These are phyloP conservation scores for Distichodus sexfasciatus DNA, from an alignment of 2,797 vertebrate genomes.

Conservation along the genomic window DNA sequence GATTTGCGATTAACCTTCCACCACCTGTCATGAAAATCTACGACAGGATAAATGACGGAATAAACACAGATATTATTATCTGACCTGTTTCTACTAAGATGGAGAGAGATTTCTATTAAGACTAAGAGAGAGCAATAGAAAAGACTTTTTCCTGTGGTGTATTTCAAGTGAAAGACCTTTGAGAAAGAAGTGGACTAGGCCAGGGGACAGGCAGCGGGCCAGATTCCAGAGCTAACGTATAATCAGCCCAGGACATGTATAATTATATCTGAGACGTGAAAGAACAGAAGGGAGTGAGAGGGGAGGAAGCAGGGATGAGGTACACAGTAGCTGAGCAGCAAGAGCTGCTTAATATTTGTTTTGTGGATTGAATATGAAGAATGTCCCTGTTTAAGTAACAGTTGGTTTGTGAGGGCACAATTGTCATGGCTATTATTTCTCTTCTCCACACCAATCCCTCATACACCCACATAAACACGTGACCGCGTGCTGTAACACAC, in stretches of 20 bases:
- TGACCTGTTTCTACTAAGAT: no score
- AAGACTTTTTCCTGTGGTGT: slow-evolving; percentile 67
- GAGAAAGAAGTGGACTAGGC: slow-evolving; percentile 72
- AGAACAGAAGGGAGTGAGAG: slow-evolving; percentile 73
- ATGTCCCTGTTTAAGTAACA: slow-evolving; percentile 54
- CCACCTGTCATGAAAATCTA: no score
- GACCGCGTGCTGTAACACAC: no score
- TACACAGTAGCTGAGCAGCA: slow-evolving; percentile 61
- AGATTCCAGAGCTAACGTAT: slow-evolving; percentile 88
- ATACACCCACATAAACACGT: background rate
- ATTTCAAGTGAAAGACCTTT: slow-evolving; percentile 73
- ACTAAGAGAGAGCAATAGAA: slow-evolving; percentile 36
- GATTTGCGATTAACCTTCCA: no score
- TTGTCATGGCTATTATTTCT: background rate
- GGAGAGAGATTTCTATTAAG: background rate
- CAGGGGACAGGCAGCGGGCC: slow-evolving; percentile 82
- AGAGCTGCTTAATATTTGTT: slow-evolving; percentile 70
- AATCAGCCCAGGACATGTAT: slow-evolving; percentile 85
- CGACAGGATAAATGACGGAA: no score
- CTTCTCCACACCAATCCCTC: background rate
- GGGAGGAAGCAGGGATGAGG: slow-evolving; percentile 37
- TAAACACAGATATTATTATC: no score
- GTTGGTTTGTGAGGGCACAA: background rate
- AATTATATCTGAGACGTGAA: slow-evolving; percentile 79
- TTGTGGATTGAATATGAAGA: slow-evolving; percentile 70